Evolutionary conservation across 2,797 vertebrate genomes (phyloP).

Genomic region (Varecia variegata): DNA sequence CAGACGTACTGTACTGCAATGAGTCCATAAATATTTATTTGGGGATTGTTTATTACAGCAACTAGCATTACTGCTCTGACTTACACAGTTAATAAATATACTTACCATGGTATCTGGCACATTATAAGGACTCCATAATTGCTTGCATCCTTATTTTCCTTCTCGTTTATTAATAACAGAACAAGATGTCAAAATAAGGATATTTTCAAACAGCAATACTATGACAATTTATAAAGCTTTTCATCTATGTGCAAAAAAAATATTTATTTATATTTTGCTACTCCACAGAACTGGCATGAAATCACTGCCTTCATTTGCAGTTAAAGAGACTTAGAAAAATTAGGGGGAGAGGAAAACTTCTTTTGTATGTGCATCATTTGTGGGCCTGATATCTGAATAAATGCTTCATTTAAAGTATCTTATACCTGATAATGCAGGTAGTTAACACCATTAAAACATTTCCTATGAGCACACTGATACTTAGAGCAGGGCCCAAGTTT

Average conservation of each 20-base stretch:
- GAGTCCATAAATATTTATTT: neutral
- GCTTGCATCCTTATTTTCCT: neutral
- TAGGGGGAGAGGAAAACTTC: neutral
- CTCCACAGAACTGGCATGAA: neutral
- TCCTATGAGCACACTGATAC: neutral
- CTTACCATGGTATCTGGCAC: neutral
- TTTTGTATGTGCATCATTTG: neutral
- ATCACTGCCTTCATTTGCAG: neutral
- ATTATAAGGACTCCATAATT: neutral
- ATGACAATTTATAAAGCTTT: neutral
- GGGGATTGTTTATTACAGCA: neutral
- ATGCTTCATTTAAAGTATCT: neutral
- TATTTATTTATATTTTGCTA: neutral
- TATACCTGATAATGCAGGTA: neutral
- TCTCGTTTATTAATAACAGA: neutral
- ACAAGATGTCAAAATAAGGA: neutral
- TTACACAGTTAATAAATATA: neutral
- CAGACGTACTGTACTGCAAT: neutral
- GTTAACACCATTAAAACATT: neutral
- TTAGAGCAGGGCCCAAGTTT: neutral
- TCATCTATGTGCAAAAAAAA: neutral
- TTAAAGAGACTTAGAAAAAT: neutral
- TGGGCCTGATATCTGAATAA: neutral
- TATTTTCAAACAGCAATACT: neutral
- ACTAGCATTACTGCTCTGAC: neutral